A percentile compares a stretch with the other conserved stretches of the same genome.
Conservation (phyloP, 92 coral and sea anemone genomes). For the Hydrozoanthus gracilis region DNA sequence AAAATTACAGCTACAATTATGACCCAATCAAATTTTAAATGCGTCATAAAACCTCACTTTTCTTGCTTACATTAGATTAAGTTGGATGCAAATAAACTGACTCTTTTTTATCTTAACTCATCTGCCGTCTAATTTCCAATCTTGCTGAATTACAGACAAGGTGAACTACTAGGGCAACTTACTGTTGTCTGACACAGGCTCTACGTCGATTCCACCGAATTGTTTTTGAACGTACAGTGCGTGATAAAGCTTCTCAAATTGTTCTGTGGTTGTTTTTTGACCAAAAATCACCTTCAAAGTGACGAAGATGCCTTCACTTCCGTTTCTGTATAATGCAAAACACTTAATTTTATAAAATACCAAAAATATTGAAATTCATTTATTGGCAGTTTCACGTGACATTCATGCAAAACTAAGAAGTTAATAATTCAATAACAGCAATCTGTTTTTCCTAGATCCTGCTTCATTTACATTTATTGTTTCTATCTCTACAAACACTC, state of each 20-base stretch:
- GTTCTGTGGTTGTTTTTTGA: slow-evolving; percentile 11
- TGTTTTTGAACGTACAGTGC: slow-evolving; percentile 22
- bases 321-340: slow-evolving; percentile 16
- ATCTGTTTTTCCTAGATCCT: no score
- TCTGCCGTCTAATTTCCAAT: not conserved
- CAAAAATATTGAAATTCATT: not conserved
- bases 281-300: slow-evolving; percentile 16
- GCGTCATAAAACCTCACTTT: no score
- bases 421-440: no score
- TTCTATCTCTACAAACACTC: no score
- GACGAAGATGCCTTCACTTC: not conserved
- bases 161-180: not conserved
- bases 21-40: no score
- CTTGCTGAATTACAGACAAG: not conserved
- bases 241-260: slow-evolving; percentile 20
- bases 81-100: no score
- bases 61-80: no score
- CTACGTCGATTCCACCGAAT: not conserved
- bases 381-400: no score
- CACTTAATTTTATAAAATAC: not conserved
- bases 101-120: no score
- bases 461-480: no score
- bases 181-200: slow-evolving; percentile 16
- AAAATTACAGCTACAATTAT: no score
- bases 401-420: not conserved